Evolutionary conservation across 1,140 invertebrate genomes (phyloP), one percentile per base, ranked within the genome.

Genomic region (Hyles vespertilio): DNA sequence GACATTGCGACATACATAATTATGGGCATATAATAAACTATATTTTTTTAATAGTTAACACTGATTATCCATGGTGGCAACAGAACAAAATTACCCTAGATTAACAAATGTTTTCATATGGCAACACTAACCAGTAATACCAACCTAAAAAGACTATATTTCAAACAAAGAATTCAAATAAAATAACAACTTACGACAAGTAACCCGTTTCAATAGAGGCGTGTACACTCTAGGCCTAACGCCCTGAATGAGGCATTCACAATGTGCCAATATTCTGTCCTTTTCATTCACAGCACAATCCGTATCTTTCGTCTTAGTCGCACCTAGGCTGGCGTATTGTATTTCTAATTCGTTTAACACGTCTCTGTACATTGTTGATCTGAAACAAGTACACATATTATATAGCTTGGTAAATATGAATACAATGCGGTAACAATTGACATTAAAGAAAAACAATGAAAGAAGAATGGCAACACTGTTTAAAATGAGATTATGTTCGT

Each of bases 331-430:
- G 44, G 53, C 56, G 12, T 81, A 72, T 5, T 87, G 59, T 5
- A 12, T 57, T 78, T 93, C 90, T 57, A 96, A 81, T 60, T 92
- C 87, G 9, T 90, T 72, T 40, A 96, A 72, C 82, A 94, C 94
- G 73, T 91, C 91, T 65, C 91, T 91, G 48, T 95, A 92, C 94
- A 96, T 96, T 11, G 92, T 89, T 45, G 93, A 83, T 82, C 94
- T 96, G 80, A 62, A 69, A 73, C 65, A 47, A 10, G 46, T n/a
- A 46, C 2, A 7, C 3, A 48, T 5, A 10, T 48, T 5, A 10
- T 48, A 48, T 5, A 22, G 22, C 22, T 22, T 22, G 22, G 22
- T 22, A 22, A 22, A 22, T 0, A 22, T 22, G 22, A 22, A 2
- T 22, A 22, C 22, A 22, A 22, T 22, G 22, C 22, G 2, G 22